Conservation (phyloP, 2,797 vertebrate species). For the Melopsittacus undulatus region DNA sequence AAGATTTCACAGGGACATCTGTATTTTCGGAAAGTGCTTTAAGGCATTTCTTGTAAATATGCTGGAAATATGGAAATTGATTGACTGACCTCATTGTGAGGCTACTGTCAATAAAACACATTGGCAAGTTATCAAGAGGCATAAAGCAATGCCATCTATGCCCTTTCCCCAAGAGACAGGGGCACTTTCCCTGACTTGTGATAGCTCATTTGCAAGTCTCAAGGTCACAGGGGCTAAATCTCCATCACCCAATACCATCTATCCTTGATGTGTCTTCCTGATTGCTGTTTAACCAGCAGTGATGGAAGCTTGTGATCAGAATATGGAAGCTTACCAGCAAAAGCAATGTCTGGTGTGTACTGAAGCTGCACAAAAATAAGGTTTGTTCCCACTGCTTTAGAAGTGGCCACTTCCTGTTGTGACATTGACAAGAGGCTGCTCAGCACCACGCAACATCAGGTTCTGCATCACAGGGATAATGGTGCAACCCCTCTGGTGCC, state of each 20-base stretch:
- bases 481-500: fast-evolving
- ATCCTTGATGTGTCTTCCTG: not conserved
- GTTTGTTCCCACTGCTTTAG: not conserved
- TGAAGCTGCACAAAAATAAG: not conserved
- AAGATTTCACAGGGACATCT: constrained; percentile 13
- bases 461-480: not conserved
- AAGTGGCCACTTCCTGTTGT: not conserved
- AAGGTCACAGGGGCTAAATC: not conserved
- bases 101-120: constrained; percentile 40
- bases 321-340: not conserved
- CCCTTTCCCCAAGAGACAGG: constrained; percentile 18
- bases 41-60: constrained; percentile 56
- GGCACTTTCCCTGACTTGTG: not conserved
- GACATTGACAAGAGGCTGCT: not conserved
- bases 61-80: constrained; percentile 54
- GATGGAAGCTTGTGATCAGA: not conserved
- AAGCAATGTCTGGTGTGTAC: not conserved
- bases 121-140: constrained; percentile 53
- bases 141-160: constrained; percentile 1
- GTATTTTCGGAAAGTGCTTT: constrained; percentile 58
- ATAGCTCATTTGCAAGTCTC: not conserved
- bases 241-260: not conserved
- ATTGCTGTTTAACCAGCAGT: not conserved
- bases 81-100: constrained; percentile 50
- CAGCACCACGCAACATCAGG: not conserved